phyloP scores from a whole-genome alignment of 2,888 invertebrate species.

The Hypomecis atomaria region DNA sequence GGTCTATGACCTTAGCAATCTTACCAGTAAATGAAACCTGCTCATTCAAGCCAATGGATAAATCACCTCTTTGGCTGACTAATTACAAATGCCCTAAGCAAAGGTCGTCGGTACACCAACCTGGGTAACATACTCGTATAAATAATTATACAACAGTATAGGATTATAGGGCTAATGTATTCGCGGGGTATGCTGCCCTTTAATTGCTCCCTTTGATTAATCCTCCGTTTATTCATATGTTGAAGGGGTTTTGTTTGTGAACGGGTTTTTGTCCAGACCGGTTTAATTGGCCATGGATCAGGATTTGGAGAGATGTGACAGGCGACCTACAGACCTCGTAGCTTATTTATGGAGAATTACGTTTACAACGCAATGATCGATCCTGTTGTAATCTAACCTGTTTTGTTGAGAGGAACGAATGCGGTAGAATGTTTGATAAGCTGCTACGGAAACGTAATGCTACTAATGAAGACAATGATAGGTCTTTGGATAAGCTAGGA shows the following conservation, averaged over 20 bases:
- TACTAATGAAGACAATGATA: neutral
- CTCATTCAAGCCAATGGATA: conserved; percentile 23
- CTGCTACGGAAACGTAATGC: neutral
- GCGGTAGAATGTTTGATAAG: too few species aligned
- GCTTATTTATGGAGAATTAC: conserved; percentile 9
- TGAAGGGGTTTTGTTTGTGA: conserved; percentile 31
- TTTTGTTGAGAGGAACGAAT: neutral
- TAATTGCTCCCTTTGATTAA: conserved; percentile 41
- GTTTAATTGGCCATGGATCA: conserved; percentile 21
- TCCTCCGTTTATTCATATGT: conserved; percentile 39
- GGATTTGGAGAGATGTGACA: conserved; percentile 15
- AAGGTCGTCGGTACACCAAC: conserved; percentile 31
- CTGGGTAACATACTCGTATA: conserved; percentile 2
- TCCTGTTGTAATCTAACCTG: neutral
- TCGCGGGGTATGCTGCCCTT: conserved; percentile 36
- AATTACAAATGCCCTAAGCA: conserved; percentile 33
- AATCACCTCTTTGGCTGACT: conserved; percentile 33
- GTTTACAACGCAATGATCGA: neutral
- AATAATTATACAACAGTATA: neutral
- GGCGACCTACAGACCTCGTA: conserved; percentile 16
- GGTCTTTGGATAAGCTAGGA: neutral
- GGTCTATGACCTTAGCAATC: conserved; percentile 9
- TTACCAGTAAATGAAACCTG: conserved; percentile 28
- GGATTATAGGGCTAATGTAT: conserved; percentile 34
- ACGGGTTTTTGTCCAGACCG: conserved; percentile 27